These are phyloP conservation scores for Oscheius myriophilus DNA, from an alignment of 2,888 invertebrate genomes.

Conservation along the genomic window DNA sequence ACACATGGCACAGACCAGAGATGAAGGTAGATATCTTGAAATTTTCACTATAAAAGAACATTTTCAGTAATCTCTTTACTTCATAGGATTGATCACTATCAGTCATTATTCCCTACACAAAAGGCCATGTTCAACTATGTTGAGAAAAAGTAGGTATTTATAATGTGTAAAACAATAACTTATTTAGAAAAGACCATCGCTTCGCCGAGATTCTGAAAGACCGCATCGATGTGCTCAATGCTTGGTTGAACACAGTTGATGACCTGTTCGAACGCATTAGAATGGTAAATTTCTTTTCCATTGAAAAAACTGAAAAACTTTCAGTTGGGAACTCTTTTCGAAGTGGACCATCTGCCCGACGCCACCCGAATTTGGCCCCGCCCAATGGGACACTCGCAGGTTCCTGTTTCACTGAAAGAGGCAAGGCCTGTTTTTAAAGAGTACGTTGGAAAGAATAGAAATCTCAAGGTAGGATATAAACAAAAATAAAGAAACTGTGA, in stretches of 20 bases:
- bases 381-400: slow-evolving; percentile 32
- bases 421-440: slow-evolving; percentile 37
- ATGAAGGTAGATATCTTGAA: slow-evolving; percentile 15
- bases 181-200: neutral
- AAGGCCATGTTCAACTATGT: slow-evolving; percentile 36
- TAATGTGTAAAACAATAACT: neutral
- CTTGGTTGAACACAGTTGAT: slow-evolving; percentile 89
- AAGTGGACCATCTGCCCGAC: slow-evolving; percentile 32
- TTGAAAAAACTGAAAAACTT: neutral
- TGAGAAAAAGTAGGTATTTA: slow-evolving; percentile 13
- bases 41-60: neutral
- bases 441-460: slow-evolving; percentile 44
- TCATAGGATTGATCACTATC: slow-evolving; percentile 36
- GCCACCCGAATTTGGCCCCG: slow-evolving; percentile 37
- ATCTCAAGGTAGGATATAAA: slow-evolving; percentile 35
- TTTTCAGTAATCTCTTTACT: slow-evolving; percentile 35
- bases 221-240: slow-evolving; percentile 76
- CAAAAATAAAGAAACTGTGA: neutral
- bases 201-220: slow-evolving; percentile 14
- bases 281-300: slow-evolving; percentile 73
- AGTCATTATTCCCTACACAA: slow-evolving; percentile 42
- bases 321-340: slow-evolving; percentile 39
- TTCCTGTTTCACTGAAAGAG: slow-evolving; percentile 33
- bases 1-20: slow-evolving; percentile 26
- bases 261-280: slow-evolving; percentile 85